These are phyloP conservation scores for Smittia aterrima DNA, from an alignment of 2,888 invertebrate species.

Conservation along the genomic window DNA sequence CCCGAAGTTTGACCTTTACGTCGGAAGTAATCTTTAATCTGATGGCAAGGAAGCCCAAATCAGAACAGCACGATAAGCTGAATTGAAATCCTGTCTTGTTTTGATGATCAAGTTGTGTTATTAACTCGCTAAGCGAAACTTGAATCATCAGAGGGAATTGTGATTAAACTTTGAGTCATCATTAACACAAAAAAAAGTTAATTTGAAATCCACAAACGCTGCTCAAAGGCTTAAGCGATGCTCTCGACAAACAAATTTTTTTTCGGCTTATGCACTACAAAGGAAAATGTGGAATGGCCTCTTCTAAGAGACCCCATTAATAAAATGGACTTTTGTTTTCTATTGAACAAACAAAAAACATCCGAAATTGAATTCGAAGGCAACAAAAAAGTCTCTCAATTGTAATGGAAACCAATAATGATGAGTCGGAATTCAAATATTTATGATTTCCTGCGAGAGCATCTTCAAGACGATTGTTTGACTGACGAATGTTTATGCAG, in stretches of 20 bases:
- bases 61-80: no score
- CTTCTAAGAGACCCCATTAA: not conserved
- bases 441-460: not conserved
- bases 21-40: not conserved
- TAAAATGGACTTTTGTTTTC: slow-evolving; percentile 28
- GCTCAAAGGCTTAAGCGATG: no score
- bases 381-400: not conserved
- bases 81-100: no score
- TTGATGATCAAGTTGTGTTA: no score
- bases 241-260: no score
- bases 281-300: not conserved
- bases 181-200: no score
- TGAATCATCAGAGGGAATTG: no score
- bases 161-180: no score
- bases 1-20: not conserved
- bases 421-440: not conserved
- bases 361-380: slow-evolving; percentile 24
- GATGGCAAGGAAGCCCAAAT: no score
- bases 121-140: no score
- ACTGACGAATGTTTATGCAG: not conserved
- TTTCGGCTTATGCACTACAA: no score
- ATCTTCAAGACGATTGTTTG: not conserved
- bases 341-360: slow-evolving; percentile 26
- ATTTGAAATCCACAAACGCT: no score
- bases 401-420: not conserved